Evolutionary conservation across 2,888 invertebrate species (phyloP).

Genomic region (Caenorhabditis japonica): DNA sequence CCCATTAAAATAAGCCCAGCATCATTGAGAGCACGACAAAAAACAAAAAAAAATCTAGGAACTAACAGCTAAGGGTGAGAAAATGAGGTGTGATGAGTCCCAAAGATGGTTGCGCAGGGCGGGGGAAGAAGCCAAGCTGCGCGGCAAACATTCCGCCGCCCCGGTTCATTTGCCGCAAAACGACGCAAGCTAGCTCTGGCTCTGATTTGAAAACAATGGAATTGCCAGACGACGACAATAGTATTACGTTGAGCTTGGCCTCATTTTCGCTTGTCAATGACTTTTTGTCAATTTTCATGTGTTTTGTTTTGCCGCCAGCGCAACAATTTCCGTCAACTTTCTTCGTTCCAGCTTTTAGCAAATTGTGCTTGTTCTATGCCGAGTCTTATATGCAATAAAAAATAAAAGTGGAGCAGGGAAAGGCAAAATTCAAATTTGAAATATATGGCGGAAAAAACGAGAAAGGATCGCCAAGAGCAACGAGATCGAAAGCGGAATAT

Average conservation of each 20-base stretch:
- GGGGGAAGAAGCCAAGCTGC: constrained; percentile 31
- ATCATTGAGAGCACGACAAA: too few species aligned
- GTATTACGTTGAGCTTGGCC: constrained; percentile 47
- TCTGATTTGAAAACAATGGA: constrained; percentile 48
- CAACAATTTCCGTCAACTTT: constrained; percentile 50
- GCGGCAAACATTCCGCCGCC: constrained; percentile 39
- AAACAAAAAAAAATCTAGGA: too few species aligned
- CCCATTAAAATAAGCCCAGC: background rate
- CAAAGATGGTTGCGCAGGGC: constrained; percentile 44
- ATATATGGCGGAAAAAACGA: too few species aligned
- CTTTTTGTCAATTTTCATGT: constrained; percentile 25
- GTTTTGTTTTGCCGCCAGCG: constrained; percentile 36
- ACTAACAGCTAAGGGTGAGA: constrained; percentile 9
- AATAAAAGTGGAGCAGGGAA: background rate
- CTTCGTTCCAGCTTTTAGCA: constrained; percentile 1
- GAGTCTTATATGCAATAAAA: constrained; percentile 1
- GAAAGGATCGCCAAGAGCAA: constrained; percentile 19
- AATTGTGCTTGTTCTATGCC: background rate
- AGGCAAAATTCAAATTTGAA: too few species aligned
- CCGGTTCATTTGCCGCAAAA: constrained; percentile 46
- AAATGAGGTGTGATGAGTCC: constrained; percentile 52
- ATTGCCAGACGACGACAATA: constrained; percentile 47
- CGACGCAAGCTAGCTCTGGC: constrained; percentile 22
- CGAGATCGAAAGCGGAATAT: background rate
- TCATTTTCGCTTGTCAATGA: constrained; percentile 47